Base-by-base conservation (phyloP, 2,888 invertebrate species). In the Miltochrista miniata region DNA sequence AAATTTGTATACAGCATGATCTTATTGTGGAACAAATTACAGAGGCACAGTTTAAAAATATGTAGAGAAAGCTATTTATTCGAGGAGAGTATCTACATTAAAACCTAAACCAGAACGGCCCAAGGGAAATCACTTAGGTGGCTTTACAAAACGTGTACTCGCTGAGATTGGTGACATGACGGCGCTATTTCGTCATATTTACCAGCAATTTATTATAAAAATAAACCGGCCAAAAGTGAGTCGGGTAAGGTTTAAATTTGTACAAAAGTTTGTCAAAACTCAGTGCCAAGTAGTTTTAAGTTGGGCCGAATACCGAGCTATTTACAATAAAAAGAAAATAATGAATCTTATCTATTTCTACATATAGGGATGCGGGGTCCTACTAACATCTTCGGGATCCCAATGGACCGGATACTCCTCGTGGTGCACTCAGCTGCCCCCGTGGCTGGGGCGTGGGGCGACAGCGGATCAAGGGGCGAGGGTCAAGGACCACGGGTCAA, bases 41-140 rank as follows among this genome's bases (percentile, higher is more conserved):
- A 47, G 44, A 15, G 15, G 15, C 30, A 30, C 48, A 24, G 18
- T 58, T 64, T 63, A 58, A 63, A 70, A 70, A 63, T 60, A 57
- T 61, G 69, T 61, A 66, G 51, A 66, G 70, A 64, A 51, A 51
- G 64, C 64, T 72, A 69, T 79, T 72, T 78, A 72, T 74, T 71
- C 71, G 58, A 64, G 54, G 64, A 70, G 72, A 72, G 73, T 75
- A n/a, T n/a, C n/a, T n/a, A 74, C 70, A 77, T 82, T 80, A 79
- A 76, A 82, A 76, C 76, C 71, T 74, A 78, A 78, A 70, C 70
- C 72, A 61, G 57, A 56, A 51, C 18, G 18, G 53, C 83, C 67
- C 77, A 7, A 31, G 84, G 83, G 84, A 83, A 84, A 84, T 84
- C 82, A 84, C 63, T n/a, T 63, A 68, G 56, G 56, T 51, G 33